Evolutionary conservation across 2,888 invertebrate species (phyloP).

Genomic region (Toxonevra muliebris): DNA sequence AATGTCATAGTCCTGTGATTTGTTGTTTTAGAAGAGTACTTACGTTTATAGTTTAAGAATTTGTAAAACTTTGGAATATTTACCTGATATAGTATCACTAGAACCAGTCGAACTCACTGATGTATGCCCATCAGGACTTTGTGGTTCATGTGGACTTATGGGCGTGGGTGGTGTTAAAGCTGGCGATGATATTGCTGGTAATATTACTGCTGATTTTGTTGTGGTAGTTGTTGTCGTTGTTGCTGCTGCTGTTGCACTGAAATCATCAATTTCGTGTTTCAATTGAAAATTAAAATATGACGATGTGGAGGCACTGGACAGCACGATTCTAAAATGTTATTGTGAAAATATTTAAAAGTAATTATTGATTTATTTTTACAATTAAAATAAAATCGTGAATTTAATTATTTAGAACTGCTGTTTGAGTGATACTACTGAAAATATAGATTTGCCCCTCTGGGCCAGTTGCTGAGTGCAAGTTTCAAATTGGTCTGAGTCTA

Average conservation of each 20-base stretch:
- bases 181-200: constrained; percentile 52
- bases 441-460: too few relatives aligned
- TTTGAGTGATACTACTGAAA: too few relatives aligned
- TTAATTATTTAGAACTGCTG: too few relatives aligned
- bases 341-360: too few relatives aligned
- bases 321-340: constrained; percentile 35
- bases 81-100: constrained; percentile 62
- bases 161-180: constrained; percentile 56
- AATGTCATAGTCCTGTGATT: too few relatives aligned
- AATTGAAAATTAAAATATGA: constrained; percentile 44
- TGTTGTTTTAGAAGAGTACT: too few relatives aligned
- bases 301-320: constrained; percentile 26
- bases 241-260: constrained; percentile 25
- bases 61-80: constrained; percentile 32
- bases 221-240: constrained; percentile 27
- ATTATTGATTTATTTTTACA: too few relatives aligned
- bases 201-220: constrained; percentile 34
- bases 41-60: background rate
- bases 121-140: constrained; percentile 63
- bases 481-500: too few relatives aligned
- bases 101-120: constrained; percentile 61
- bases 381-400: too few relatives aligned
- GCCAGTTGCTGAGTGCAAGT: too few relatives aligned
- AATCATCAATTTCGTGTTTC: constrained; percentile 36
- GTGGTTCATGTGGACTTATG: constrained; percentile 60